Evolutionary conservation across 2,797 vertebrate species (phyloP).

Genomic region (Rhinoraja longicauda): DNA sequence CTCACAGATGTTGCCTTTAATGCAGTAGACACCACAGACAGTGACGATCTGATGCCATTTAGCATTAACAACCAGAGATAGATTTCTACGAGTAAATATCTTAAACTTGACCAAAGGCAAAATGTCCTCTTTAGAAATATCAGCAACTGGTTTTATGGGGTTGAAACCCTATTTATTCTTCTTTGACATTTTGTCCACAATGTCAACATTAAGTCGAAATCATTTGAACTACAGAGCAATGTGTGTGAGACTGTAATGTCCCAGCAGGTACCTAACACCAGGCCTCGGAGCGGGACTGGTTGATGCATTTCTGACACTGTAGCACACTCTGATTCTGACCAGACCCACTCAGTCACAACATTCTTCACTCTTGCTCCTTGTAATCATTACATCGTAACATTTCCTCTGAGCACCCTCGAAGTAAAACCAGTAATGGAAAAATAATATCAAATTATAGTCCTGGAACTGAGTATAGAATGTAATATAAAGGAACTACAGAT

Average conservation of each 20-base stretch:
- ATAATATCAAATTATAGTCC: background rate
- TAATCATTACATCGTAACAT: background rate
- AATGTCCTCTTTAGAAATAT: background rate
- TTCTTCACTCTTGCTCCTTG: background rate
- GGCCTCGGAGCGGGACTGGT: background rate
- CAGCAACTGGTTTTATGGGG: background rate
- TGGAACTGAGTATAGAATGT: too few species aligned
- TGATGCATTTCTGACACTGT: background rate
- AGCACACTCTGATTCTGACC: background rate
- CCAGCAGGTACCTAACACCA: background rate
- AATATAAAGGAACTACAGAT: too few species aligned
- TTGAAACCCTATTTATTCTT: background rate
- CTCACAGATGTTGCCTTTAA: too few species aligned
- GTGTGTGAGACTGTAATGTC: background rate
- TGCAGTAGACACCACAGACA: too few species aligned
- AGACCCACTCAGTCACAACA: background rate
- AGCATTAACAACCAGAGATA: too few species aligned
- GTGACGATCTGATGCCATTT: too few species aligned
- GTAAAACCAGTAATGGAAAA: background rate
- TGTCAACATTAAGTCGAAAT: background rate
- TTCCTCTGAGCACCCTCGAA: background rate
- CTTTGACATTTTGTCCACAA: background rate
- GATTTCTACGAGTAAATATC: too few species aligned
- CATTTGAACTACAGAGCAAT: background rate
- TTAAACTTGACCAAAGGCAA: background rate